Percentiles rank a stretch among this genome's conserved stretches.
phyloP scores from a whole-genome alignment of 2,113 vertebrate genomes.

The Thamnaconus septentrionalis region DNA sequence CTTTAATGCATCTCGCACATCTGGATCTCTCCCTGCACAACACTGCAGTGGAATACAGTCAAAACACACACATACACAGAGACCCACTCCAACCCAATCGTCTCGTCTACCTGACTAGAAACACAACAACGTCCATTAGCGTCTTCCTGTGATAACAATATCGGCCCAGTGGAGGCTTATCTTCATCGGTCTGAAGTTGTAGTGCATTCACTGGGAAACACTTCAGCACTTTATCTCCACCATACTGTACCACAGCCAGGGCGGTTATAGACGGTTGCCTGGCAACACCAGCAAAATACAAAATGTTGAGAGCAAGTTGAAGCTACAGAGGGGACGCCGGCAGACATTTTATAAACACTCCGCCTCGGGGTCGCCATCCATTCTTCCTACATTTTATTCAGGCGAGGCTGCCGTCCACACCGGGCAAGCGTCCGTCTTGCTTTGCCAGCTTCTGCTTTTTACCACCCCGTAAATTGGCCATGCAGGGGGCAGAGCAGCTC shows the following conservation, averaged over 20 bases:
- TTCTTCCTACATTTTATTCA: conserved; percentile 45
- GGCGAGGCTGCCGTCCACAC: conserved; percentile 44
- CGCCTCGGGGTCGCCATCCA: conserved; percentile 18
- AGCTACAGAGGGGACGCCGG: conserved; percentile 24
- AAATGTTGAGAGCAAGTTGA: conserved; percentile 33
- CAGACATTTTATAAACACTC: conserved; percentile 32
- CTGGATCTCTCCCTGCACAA: conserved; percentile 15
- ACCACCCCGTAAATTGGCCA: conserved; percentile 1
- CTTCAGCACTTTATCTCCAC: conserved; percentile 42
- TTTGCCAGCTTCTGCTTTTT: conserved; percentile 6
- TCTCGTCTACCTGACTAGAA: background rate
- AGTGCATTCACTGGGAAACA: conserved; percentile 39
- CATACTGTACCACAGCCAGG: conserved; percentile 40
- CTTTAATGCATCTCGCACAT: conserved; percentile 26
- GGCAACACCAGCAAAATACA: conserved; percentile 64
- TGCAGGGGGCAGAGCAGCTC: no score
- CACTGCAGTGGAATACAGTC: conserved; percentile 17
- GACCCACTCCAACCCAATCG: background rate
- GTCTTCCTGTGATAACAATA: conserved; percentile 16
- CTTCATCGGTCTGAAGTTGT: conserved; percentile 21
- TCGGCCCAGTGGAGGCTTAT: conserved; percentile 34
- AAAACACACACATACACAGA: background rate
- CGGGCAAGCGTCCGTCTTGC: conserved; percentile 15
- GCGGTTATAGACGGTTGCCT: conserved; percentile 55
- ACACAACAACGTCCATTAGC: background rate